Percentiles rank a stretch among this genome's conserved stretches.
Evolutionary conservation across 1,140 invertebrate species (phyloP).

Genomic region (Cherax quadricarinatus): DNA sequence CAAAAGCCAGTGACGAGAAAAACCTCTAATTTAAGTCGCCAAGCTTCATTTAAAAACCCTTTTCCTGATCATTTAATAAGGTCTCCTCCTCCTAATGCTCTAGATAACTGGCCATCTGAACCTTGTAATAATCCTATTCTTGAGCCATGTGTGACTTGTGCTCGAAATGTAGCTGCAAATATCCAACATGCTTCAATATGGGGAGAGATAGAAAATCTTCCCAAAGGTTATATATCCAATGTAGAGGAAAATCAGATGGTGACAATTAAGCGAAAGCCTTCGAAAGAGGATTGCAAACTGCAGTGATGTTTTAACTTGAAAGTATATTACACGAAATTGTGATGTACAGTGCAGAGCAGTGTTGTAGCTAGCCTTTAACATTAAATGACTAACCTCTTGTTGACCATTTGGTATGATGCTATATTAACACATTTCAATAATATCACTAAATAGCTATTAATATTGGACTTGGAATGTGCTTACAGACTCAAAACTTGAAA

Average conservation of each 20-base stretch:
- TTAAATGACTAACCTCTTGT: not conserved
- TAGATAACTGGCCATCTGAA: constrained; percentile 30
- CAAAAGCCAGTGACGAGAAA: constrained; percentile 51
- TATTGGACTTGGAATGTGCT: not conserved
- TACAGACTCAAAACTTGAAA: not conserved
- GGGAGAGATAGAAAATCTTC: constrained; percentile 64
- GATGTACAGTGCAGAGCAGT: not conserved
- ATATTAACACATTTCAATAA: not conserved
- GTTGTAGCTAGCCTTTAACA: not conserved
- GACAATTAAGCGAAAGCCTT: constrained; percentile 53
- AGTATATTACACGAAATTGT: not conserved
- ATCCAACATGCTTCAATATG: constrained; percentile 72
- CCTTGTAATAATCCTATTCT: constrained; percentile 67
- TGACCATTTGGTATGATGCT: not conserved
- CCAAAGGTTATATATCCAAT: constrained; percentile 58
- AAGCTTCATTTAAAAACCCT: constrained; percentile 58
- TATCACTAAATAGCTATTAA: not conserved
- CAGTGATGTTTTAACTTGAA: constrained; percentile 42
- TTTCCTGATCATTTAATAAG: constrained; percentile 30
- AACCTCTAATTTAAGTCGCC: constrained; percentile 50
- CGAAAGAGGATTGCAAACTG: constrained; percentile 72
- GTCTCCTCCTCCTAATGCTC: constrained; percentile 49
- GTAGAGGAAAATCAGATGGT: constrained; percentile 64
- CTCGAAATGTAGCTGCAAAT: constrained; percentile 67
- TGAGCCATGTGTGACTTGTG: constrained; percentile 71